Base-by-base conservation (phyloP, 2,113 vertebrate genomes). In the Gasterosteus nipponicus region DNA sequence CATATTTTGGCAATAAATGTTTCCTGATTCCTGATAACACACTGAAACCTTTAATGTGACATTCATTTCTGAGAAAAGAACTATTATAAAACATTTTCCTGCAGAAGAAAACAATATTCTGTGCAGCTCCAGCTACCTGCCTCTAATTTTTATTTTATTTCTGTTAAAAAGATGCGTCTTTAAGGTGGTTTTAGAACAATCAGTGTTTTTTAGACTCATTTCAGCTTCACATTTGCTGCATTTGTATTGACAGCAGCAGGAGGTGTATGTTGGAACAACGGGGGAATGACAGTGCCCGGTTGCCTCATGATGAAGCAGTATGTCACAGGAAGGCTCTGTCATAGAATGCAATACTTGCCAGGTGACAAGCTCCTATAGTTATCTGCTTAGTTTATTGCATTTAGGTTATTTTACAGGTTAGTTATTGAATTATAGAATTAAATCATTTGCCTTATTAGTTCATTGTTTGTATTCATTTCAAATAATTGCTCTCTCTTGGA, bases 61-160 rank as follows among this genome's bases (percentile, higher is more conserved):
- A 67, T 80, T 73, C 35, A 53, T 26, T 1, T 64, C 41, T 11
- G 7, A 39, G n/a, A 72, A 31, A 73, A n/a, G 33, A 67, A 19
- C 53, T 42, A 65, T 57, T 7, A 61, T 68, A 64, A 78, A 39
- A 39, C 6, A 3, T 39, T 70, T 51, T 47, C 56, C 18, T 60
- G 44, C 6, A 46, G 29, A 35, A 56, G 60, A 16, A 16, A 58
- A 62, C 39, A 16, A 31, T 56, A 26, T 70, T 68, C 46, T 29
- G 19, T 58, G 7, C 10, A 26, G n/a, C 8, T n/a, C 58, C 26
- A 49, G 10, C 26, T 26, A 10, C n/a, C 6, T 29, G 8, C 6
- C n/a, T 72, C 56, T 70, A 14, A n/a, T 11, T 78, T 22, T 59
- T 4, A 18, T 59, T 57, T 69, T 0, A 66, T 53, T 65, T 22